phyloP scores from a whole-genome alignment of 2,113 vertebrate genomes.

The Nerophis lumbriciformis region DNA sequence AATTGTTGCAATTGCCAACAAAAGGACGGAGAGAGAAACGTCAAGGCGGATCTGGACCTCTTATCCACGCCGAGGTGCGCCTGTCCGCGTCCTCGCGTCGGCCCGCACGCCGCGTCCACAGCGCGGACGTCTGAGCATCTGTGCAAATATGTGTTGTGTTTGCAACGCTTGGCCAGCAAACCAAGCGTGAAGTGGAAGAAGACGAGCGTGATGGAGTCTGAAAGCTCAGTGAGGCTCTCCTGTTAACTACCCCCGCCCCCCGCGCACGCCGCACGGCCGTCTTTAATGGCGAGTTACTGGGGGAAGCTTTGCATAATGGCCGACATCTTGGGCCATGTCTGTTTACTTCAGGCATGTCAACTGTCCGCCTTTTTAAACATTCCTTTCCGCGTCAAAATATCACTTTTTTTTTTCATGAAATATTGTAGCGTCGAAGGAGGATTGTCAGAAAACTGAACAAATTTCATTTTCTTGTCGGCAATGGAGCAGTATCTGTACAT shows the following conservation, averaged over 20 bases:
- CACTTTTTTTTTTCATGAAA: no score
- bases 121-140: conserved; percentile 64
- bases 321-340: conserved; percentile 18
- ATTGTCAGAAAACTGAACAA: no score
- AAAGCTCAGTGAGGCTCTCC: conserved; percentile 74
- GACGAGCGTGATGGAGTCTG: conserved; percentile 72
- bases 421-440: no score
- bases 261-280: conserved; percentile 40
- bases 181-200: conserved; percentile 78
- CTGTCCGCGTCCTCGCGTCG: conserved; percentile 65
- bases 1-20: conserved; percentile 29
- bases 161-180: conserved; percentile 69
- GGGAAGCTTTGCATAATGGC: conserved; percentile 44
- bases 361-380: no score
- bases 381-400: no score
- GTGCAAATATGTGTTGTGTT: conserved; percentile 76
- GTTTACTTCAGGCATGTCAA: no score
- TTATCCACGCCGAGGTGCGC: conserved; percentile 52
- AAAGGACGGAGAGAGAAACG: conserved; percentile 46
- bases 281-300: conserved; percentile 35
- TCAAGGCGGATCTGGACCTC: conserved; percentile 55
- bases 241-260: conserved; percentile 41
- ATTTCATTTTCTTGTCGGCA: no score
- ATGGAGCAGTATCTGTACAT: no score
- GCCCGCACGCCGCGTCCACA: conserved; percentile 60